phyloP scores from a whole-genome alignment of 2,888 invertebrate species.

The Cepaea hortensis region DNA sequence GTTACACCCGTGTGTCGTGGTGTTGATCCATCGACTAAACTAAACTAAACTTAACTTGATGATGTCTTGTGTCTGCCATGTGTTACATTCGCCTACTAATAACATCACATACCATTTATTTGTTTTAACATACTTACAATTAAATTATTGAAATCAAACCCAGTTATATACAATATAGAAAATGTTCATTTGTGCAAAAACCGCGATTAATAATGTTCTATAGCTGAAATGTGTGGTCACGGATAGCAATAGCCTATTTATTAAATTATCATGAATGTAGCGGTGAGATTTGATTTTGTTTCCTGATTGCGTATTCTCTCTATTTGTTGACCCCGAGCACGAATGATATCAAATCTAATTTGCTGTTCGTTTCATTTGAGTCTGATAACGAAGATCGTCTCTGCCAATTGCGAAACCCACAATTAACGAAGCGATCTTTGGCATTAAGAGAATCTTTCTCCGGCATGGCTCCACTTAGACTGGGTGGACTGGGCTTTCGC shows the following conservation, averaged over 20 bases:
- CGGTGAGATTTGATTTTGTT: not conserved
- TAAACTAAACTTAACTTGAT: no score
- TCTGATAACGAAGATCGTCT: slow-evolving; percentile 8
- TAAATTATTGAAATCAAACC: no score
- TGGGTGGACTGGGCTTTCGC: not conserved
- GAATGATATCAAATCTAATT: slow-evolving; percentile 11
- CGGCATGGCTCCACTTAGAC: no score
- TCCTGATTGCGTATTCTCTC: not conserved
- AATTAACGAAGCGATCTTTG: slow-evolving; percentile 13
- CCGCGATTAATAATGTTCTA: not conserved
- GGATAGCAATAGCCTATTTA: not conserved
- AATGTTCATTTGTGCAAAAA: not conserved
- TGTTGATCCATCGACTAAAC: no score
- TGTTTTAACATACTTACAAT: no score
- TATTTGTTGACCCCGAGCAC: not conserved
- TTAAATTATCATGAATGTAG: not conserved
- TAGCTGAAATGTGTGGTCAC: not conserved
- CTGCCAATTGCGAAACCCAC: not conserved
- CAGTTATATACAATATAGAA: not conserved
- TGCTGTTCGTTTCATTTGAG: slow-evolving; percentile 18
- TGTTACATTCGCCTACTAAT: no score
- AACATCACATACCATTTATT: no score
- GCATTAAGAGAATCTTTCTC: not conserved
- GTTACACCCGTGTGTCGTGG: no score
- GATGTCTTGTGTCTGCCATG: no score